Evolutionary conservation across 2,797 vertebrate species (phyloP).

Genomic region (Clarias pachynema): DNA sequence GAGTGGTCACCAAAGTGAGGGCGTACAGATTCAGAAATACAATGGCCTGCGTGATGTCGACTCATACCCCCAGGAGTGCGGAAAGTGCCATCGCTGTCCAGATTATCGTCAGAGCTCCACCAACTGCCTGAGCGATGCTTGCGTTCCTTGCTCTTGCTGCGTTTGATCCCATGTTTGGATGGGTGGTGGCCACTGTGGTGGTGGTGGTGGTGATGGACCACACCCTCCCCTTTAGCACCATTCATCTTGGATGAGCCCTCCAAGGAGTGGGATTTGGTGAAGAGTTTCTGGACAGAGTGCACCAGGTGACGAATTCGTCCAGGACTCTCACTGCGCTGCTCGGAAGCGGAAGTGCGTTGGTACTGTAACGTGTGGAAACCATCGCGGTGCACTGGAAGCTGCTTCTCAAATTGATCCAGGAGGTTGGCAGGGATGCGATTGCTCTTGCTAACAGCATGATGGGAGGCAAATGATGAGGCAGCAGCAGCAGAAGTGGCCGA

Average conservation of each 20-base stretch:
- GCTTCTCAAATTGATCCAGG: constrained; percentile 97
- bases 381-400: constrained; percentile 92
- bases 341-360: constrained; percentile 85
- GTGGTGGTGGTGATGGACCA: constrained; percentile 74
- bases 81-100: constrained; percentile 97
- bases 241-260: constrained; percentile 96
- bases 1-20: constrained; percentile 91
- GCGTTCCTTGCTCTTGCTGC: constrained; percentile 95
- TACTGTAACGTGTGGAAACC: constrained; percentile 99
- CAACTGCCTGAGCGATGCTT: constrained; percentile 88
- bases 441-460: constrained; percentile 82
- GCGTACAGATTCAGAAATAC: constrained; percentile 89
- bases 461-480: constrained; percentile 70
- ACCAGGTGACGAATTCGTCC: constrained; percentile 97
- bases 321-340: constrained; percentile 94
- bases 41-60: constrained; percentile 85
- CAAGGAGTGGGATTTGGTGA: constrained; percentile 98
- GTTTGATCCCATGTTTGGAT: constrained; percentile 87
- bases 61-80: constrained; percentile 87
- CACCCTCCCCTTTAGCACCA: constrained; percentile 86
- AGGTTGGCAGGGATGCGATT: constrained; percentile 95
- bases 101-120: constrained; percentile 99
- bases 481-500: constrained; percentile 76
- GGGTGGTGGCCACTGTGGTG: constrained; percentile 85
- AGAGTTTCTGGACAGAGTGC: constrained; percentile 98